phyloP scores from a whole-genome alignment of 2,113 vertebrate species.

The Anas platyrhynchos region DNA sequence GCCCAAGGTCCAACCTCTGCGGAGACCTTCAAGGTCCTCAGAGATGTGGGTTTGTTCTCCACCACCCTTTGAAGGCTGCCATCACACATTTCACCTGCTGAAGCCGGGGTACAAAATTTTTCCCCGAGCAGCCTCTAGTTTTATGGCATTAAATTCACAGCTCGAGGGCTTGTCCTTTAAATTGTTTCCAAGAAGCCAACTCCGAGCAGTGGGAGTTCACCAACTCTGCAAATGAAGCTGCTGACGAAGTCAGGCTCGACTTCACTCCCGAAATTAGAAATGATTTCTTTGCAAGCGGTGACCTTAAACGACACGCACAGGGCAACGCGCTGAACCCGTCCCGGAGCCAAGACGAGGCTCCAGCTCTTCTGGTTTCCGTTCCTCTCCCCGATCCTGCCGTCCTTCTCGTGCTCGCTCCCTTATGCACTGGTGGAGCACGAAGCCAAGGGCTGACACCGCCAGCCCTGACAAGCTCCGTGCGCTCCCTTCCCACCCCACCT shows the following conservation, averaged over 20 bases:
- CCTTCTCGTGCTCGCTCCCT: not conserved
- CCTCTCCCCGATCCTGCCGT: not conserved
- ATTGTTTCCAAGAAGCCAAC: not conserved
- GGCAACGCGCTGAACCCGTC: not conserved
- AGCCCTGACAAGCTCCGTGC: not conserved
- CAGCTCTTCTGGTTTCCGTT: not conserved
- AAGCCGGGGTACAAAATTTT: not conserved
- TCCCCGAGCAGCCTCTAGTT: not conserved
- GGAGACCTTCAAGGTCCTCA: not conserved
- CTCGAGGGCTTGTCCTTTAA: not conserved
- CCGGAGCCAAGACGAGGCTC: not conserved
- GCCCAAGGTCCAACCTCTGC: rapidly evolving
- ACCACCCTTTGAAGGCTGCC: not conserved
- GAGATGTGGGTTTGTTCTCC: not conserved
- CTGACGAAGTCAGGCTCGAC: not conserved
- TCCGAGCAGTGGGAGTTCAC: not conserved
- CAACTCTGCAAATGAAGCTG: not conserved
- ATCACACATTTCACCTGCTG: not conserved
- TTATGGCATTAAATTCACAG: not conserved
- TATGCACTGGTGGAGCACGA: not conserved
- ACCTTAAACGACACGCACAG: not conserved
- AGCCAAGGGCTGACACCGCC: not conserved
- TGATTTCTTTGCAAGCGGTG: not conserved
- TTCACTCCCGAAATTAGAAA: not conserved
- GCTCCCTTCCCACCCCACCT: not conserved